Conservation (phyloP, 2,113 vertebrate species). For the Tetrax tetrax region DNA sequence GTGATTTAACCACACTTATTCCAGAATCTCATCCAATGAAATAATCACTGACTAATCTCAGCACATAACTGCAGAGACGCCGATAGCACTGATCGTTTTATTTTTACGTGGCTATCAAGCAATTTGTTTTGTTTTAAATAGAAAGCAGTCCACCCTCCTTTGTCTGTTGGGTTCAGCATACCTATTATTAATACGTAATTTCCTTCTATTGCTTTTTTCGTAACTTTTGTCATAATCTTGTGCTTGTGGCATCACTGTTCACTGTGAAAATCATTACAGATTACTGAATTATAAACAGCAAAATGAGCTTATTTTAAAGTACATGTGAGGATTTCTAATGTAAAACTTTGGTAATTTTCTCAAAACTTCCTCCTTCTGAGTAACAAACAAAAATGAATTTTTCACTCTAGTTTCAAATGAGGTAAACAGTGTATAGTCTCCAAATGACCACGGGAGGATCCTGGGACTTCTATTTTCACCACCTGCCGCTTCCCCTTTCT, state of each 20-base stretch:
- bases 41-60: neutral
- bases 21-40: neutral
- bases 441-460: neutral
- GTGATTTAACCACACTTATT: neutral
- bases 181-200: neutral
- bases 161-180: neutral
- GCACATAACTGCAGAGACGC: neutral
- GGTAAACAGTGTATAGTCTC: neutral
- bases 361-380: neutral
- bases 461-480: neutral
- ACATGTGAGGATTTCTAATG: neutral
- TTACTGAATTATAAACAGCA: neutral
- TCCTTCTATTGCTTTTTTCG: neutral
- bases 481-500: neutral
- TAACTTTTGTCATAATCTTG: neutral
- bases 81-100: neutral
- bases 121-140: neutral
- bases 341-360: neutral
- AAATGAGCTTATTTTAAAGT: neutral
- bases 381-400: neutral
- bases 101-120: neutral
- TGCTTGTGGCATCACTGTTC: neutral
- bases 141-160: neutral
- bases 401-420: neutral
- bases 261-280: neutral